Percentiles rank a stretch among this genome's conserved stretches.
Evolutionary conservation across 2,113 vertebrate genomes (phyloP).

Genomic region (human (Homo sapiens)): DNA sequence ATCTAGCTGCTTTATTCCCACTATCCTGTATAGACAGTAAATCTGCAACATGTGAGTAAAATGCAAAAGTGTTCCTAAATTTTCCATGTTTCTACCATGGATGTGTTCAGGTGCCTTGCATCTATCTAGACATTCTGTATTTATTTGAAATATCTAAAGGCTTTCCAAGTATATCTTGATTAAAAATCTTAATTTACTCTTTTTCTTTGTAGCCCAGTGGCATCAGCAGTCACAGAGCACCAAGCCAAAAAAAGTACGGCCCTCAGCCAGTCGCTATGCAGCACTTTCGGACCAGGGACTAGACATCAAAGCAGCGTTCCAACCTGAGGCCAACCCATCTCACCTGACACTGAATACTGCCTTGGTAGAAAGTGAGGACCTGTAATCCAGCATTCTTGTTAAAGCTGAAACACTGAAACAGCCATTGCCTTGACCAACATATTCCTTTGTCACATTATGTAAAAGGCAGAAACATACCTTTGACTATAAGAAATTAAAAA

Average conservation of each 20-base stretch:
- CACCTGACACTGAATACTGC: constrained; percentile 86
- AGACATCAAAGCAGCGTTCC: constrained; percentile 98
- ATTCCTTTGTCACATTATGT: constrained; percentile 80
- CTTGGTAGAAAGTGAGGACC: constrained; percentile 97
- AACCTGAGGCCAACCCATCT: constrained; percentile 93
- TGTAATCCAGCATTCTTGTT: constrained; percentile 84
- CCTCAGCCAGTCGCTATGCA: constrained; percentile 96
- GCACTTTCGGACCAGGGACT: constrained; percentile 97
- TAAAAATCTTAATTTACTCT: neutral
- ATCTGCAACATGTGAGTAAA: neutral
- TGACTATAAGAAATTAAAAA: constrained; percentile 77
- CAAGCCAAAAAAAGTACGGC: constrained; percentile 96
- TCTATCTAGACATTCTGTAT: neutral
- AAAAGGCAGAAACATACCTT: constrained; percentile 84
- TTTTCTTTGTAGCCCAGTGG: constrained; percentile 91
- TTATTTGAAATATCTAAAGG: neutral
- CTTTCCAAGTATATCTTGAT: neutral
- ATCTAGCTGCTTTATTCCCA: neutral
- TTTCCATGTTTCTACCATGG: neutral
- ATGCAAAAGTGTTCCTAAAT: neutral
- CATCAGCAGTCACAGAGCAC: constrained; percentile 93
- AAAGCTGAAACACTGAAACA: constrained; percentile 80
- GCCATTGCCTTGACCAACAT: constrained; percentile 82
- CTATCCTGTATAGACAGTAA: neutral
- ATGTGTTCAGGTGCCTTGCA: neutral